These are phyloP conservation scores for Baronia brevicornis DNA, from an alignment of 2,888 invertebrate genomes.

Conservation along the genomic window DNA sequence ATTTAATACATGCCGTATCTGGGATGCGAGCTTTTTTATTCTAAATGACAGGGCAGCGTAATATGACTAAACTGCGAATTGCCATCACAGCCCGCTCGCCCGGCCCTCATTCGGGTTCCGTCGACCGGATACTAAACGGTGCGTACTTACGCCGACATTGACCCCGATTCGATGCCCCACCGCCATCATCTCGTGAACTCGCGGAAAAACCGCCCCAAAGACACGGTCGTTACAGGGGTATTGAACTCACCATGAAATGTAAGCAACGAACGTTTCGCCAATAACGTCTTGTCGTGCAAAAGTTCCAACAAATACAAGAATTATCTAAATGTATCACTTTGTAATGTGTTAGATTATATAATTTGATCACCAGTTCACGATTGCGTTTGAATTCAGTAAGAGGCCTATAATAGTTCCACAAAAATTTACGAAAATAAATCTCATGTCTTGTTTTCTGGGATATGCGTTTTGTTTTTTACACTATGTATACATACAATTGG, in stretches of 20 bases:
- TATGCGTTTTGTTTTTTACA: too few species aligned
- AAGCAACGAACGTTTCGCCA: constrained; percentile 8
- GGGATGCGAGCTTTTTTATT: constrained; percentile 66
- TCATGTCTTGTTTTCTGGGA: too few species aligned
- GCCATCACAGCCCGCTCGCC: constrained; percentile 32
- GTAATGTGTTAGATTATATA: too few species aligned
- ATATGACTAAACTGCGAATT: constrained; percentile 42
- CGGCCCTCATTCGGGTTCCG: constrained; percentile 23
- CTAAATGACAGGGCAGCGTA: constrained; percentile 64
- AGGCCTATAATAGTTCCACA: too few species aligned
- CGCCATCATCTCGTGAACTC: constrained; percentile 7
- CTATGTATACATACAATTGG: too few species aligned
- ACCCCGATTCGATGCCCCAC: constrained; percentile 29
- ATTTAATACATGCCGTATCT: constrained; percentile 69
- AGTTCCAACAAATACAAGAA: constrained; percentile 3
- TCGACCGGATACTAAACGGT: constrained; percentile 28
- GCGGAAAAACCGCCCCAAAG: constrained; percentile 9
- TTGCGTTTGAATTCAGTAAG: too few species aligned
- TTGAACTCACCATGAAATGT: constrained; percentile 4
- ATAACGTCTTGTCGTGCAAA: constrained; percentile 11
- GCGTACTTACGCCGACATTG: constrained; percentile 45
- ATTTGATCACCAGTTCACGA: too few species aligned
- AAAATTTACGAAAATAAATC: too few species aligned
- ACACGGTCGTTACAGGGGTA: constrained; percentile 8
- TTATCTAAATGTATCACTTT: constrained; percentile 9